A percentile compares a stretch with the other conserved stretches of the same genome.
These are phyloP conservation scores for Dendroctonus valens DNA, from an alignment of 1,140 invertebrate species.

Conservation along the genomic window DNA sequence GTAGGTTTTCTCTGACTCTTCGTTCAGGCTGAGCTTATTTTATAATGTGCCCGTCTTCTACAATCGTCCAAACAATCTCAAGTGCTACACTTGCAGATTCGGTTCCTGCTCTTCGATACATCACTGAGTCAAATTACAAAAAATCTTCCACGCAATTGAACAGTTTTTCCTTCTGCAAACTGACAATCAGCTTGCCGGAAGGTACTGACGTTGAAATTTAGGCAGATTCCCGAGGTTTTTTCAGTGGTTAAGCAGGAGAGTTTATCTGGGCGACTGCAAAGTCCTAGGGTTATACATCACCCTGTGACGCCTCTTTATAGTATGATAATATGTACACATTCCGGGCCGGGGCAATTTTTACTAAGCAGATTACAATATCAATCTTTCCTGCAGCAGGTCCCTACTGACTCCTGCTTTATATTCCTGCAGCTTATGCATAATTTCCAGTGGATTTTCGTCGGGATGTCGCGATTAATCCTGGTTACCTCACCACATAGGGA, in stretches of 20 bases:
- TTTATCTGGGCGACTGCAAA: conserved; percentile 45
- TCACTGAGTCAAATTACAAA: too few relatives aligned
- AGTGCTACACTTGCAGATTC: neutral
- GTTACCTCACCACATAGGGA: conserved; percentile 1
- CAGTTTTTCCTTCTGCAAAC: too few relatives aligned
- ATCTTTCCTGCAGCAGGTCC: conserved; percentile 46
- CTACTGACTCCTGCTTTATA: conserved; percentile 34
- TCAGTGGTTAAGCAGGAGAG: too few relatives aligned
- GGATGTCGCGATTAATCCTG: conserved; percentile 22
- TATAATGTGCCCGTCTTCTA: conserved; percentile 29
- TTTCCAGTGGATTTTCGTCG: conserved; percentile 23
- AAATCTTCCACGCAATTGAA: too few relatives aligned
- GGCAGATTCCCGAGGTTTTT: too few relatives aligned
- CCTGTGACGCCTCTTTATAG: conserved; percentile 50
- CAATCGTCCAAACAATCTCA: conserved; percentile 34
- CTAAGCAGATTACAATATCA: conserved; percentile 51
- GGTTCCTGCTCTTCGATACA: too few relatives aligned
- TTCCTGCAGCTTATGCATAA: conserved; percentile 44
- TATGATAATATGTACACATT: conserved; percentile 51
- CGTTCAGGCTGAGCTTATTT: conserved; percentile 38
- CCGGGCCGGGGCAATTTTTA: conserved; percentile 48
- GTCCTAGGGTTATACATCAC: conserved; percentile 48
- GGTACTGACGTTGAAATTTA: too few relatives aligned
- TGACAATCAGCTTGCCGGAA: too few relatives aligned
- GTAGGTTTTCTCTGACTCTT: conserved; percentile 34